Conservation (phyloP, 1,140 invertebrate genomes). For the Physella acuta region DNA sequence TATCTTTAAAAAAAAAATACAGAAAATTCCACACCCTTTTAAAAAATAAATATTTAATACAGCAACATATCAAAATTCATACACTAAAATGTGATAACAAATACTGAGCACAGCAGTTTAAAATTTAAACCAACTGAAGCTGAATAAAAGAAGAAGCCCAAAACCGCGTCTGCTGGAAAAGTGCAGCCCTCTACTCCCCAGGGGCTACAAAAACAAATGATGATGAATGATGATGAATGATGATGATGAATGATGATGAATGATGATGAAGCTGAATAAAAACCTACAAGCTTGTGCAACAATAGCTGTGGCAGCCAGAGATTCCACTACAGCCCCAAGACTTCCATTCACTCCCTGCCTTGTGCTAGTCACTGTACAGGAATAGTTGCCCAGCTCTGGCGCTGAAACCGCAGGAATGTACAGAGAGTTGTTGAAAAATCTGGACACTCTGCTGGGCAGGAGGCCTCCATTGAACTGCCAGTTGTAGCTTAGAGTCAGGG, state of each 20-base stretch:
- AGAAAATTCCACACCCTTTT: constrained; percentile 33
- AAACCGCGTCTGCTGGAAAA: too few relatives aligned
- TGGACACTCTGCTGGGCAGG: constrained; percentile 13
- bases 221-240: too few relatives aligned
- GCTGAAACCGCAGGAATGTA: constrained; percentile 26
- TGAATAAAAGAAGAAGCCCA: too few relatives aligned
- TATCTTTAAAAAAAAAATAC: constrained; percentile 28
- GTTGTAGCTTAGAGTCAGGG: constrained; percentile 7
- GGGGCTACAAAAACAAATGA: too few relatives aligned
- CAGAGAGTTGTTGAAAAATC: constrained; percentile 37
- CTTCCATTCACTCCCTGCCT: background rate
- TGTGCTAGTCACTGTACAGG: constrained; percentile 23
- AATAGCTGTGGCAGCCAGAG: constrained; percentile 14
- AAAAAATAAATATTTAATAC: too few relatives aligned
- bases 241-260: too few relatives aligned
- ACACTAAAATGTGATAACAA: too few relatives aligned
- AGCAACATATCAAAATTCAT: too few relatives aligned
- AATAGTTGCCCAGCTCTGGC: constrained; percentile 38
- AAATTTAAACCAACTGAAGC: too few relatives aligned
- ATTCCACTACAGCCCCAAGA: background rate
- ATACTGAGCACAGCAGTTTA: too few relatives aligned
- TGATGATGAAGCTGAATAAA: too few relatives aligned
- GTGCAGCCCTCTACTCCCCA: too few relatives aligned
- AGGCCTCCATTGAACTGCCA: constrained; percentile 28
- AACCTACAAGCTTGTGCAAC: constrained; percentile 39